Base-by-base conservation (phyloP, 2,888 invertebrate species). In the Stenodema calcarata region DNA sequence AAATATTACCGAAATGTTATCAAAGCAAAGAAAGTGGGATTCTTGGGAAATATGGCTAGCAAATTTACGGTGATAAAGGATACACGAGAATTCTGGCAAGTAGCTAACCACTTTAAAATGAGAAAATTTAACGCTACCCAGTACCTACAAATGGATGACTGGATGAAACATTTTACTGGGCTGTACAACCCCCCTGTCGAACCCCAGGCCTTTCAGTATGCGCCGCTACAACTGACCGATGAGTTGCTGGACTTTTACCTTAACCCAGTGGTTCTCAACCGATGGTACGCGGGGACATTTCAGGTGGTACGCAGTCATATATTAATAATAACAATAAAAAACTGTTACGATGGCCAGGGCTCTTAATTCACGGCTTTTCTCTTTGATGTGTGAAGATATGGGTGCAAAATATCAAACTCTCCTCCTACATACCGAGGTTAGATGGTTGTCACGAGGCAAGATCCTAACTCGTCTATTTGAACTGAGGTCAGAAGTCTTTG, bases 41-140 rank as follows among this genome's bases (percentile, higher is more conserved):
- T 80, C 27, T 54, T 54, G 12, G 23, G 28, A 28, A 11, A 54
- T 54, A 27, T 80, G 0, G 50, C 30, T 6, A 30, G 1, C 16
- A 79, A 16, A 27, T 80, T 80, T 28, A 16, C 6, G 14, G 50
- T 9, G 28, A 28, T 80, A 2, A 23, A 28, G 16, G 80, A 86
- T 47, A 28, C 42, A 2, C 54, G 47, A 35, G 62, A 86, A 16
- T 80, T 86, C 69, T 86, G 86, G 86, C 12, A 41, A 12, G 2
- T 44, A n/a, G 86, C 47, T 1, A 80, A 80, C 2, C 27, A 41
- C 2, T 86, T 86, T 42, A 62, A 12, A 23, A 23, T 0, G 23
- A 23, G 23, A 0, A 62, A 27, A 11, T 23, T 2, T 4, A 62
- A 18, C 9, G 62, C 0, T 18, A 62, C 62, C 7, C 62, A 23